Evolutionary conservation across 2,113 vertebrate species (phyloP).

Genomic region (Hippocampus mohnikei): DNA sequence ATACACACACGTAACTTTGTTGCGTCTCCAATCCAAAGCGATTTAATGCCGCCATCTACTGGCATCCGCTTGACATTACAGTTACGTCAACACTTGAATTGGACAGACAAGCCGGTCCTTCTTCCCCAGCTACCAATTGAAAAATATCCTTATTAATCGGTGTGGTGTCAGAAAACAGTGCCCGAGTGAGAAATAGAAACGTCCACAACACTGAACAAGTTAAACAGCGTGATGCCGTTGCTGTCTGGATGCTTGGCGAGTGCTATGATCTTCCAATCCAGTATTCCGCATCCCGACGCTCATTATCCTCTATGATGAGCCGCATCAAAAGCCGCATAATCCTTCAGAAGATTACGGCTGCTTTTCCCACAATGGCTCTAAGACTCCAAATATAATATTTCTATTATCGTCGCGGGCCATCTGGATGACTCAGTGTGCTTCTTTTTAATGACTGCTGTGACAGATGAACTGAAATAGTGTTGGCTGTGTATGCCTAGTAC

Average conservation of each 20-base stretch:
- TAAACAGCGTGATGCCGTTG: too few species aligned
- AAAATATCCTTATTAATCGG: too few species aligned
- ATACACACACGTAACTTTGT: too few species aligned
- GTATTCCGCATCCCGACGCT: slow-evolving; percentile 12
- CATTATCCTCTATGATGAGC: slow-evolving; percentile 62
- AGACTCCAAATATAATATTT: slow-evolving; percentile 63
- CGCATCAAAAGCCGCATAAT: slow-evolving; percentile 61
- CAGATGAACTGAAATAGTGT: slow-evolving; percentile 54
- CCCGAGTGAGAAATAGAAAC: too few species aligned
- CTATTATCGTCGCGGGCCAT: slow-evolving; percentile 52
- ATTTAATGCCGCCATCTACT: too few species aligned
- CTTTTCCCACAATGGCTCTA: slow-evolving; percentile 59
- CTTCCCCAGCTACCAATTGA: too few species aligned
- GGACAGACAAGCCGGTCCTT: too few species aligned
- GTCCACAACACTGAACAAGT: too few species aligned
- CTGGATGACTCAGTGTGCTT: slow-evolving; percentile 56
- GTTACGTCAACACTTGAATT: too few species aligned
- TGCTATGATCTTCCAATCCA: neutral
- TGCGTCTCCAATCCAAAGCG: too few species aligned
- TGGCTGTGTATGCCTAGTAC: slow-evolving; percentile 20
- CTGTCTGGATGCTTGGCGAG: neutral
- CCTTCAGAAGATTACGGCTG: slow-evolving; percentile 63
- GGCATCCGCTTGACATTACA: too few species aligned
- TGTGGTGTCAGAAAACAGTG: too few species aligned
- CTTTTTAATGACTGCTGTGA: slow-evolving; percentile 59